These are phyloP conservation scores for Megaceryle alcyon DNA, from an alignment of 2,797 vertebrate genomes.

Conservation along the genomic window DNA sequence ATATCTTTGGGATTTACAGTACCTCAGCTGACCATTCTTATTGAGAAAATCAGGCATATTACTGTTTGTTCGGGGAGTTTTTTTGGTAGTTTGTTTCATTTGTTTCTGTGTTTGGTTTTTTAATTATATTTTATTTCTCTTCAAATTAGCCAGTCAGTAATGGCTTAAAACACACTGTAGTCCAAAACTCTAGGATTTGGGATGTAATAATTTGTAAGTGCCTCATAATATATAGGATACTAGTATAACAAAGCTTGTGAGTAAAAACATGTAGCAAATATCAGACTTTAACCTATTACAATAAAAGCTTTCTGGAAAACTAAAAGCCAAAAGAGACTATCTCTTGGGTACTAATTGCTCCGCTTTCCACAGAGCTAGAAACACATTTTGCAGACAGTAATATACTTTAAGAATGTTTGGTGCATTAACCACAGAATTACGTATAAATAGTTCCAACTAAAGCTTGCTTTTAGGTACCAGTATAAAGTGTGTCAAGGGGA, in stretches of 20 bases:
- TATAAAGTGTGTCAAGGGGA: constrained; percentile 16
- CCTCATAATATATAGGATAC: neutral
- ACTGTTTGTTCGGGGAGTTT: neutral
- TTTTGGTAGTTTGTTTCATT: no score
- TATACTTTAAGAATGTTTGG: constrained; percentile 27
- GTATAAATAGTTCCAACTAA: constrained; percentile 52
- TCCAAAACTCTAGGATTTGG: neutral
- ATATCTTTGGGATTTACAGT: neutral
- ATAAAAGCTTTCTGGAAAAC: neutral
- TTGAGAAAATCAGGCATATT: neutral
- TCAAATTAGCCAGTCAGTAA: neutral
- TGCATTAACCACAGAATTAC: constrained; percentile 45
- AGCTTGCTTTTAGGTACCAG: constrained; percentile 27
- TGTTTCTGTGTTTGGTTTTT: no score
- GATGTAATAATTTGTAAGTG: neutral
- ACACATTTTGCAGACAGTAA: constrained; percentile 34
- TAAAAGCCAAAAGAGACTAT: neutral
- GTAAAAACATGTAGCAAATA: neutral
- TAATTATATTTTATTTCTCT: no score
- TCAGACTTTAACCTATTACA: neutral
- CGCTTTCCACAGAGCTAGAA: neutral
- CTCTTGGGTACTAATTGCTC: constrained; percentile 22
- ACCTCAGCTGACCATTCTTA: neutral
- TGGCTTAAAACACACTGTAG: neutral
- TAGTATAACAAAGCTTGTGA: neutral